Evolutionary conservation across 1,140 invertebrate genomes (phyloP).

Genomic region (Bombus huntii): DNA sequence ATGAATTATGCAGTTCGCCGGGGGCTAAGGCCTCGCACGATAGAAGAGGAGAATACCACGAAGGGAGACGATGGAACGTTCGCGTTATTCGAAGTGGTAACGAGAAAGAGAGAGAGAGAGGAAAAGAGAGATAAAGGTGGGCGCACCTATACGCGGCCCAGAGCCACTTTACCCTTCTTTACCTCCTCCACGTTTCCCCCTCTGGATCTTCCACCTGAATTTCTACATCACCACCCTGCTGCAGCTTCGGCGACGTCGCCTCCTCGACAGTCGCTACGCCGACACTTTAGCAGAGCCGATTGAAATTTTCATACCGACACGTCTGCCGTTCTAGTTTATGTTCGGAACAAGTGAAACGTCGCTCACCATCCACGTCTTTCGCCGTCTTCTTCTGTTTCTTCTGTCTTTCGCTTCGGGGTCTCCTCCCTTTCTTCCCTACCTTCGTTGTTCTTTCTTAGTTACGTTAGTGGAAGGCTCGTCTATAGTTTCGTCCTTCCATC

Average conservation of each 20-base stretch:
- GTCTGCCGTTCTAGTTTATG: conserved; percentile 74
- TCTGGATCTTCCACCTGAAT: conserved; percentile 48
- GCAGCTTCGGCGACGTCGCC: conserved; percentile 40
- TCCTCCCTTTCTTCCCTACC: neutral
- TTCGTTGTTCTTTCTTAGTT: neutral
- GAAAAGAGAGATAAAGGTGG: conserved; percentile 21
- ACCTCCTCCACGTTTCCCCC: conserved; percentile 36
- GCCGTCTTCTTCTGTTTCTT: conserved; percentile 22
- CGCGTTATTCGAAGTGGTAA: conserved; percentile 50
- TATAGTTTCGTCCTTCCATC: neutral
- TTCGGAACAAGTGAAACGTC: conserved; percentile 68
- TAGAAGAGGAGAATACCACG: conserved; percentile 58
- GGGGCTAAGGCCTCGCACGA: conserved; percentile 71
- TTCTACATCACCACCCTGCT: conserved; percentile 23
- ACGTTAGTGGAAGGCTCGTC: neutral
- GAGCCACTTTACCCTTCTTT: conserved; percentile 63
- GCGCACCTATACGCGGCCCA: conserved; percentile 55
- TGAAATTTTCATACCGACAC: conserved; percentile 80
- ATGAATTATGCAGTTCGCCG: conserved; percentile 81
- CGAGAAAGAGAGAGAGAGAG: neutral
- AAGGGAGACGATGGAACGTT: conserved; percentile 12
- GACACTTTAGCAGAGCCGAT: conserved; percentile 68
- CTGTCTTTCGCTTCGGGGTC: neutral
- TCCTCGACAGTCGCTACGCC: conserved; percentile 43
- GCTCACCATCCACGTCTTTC: neutral